Conservation (phyloP, 1,140 invertebrate genomes). For the Heliconius congener region DNA sequence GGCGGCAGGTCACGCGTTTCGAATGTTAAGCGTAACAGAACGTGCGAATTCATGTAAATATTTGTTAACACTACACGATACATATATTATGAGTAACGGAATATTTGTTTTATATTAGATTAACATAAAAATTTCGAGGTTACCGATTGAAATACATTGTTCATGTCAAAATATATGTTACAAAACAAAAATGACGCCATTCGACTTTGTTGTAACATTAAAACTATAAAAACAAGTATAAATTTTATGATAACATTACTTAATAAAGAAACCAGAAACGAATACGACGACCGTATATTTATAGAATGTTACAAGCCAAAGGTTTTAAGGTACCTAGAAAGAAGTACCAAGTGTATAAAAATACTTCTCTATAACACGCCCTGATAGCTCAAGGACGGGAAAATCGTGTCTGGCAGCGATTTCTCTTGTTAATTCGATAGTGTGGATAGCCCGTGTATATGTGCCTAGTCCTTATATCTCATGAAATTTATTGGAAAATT, state of each 20-base stretch:
- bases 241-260: neutral
- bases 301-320: neutral
- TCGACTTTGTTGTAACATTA: neutral
- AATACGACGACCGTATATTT: neutral
- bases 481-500: neutral
- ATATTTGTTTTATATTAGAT: neutral
- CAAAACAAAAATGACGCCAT: neutral
- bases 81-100: constrained; percentile 13
- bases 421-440: constrained; percentile 32
- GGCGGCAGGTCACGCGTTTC: constrained; percentile 34
- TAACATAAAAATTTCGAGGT: constrained; percentile 5
- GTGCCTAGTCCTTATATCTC: neutral
- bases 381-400: constrained; percentile 47
- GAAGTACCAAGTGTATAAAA: neutral
- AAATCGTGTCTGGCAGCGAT: constrained; percentile 49
- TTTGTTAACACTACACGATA: constrained; percentile 35
- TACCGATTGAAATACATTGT: neutral
- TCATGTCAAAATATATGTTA: neutral
- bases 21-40: constrained; percentile 35
- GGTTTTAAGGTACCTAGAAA: neutral
- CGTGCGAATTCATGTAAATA: constrained; percentile 27
- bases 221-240: neutral
- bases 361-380: constrained; percentile 22
- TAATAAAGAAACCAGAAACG: neutral
- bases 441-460: constrained; percentile 16